Percentiles rank a stretch among this genome's conserved stretches.
Evolutionary conservation across 2,888 invertebrate genomes (phyloP).

Genomic region (Eristalis pertinax): DNA sequence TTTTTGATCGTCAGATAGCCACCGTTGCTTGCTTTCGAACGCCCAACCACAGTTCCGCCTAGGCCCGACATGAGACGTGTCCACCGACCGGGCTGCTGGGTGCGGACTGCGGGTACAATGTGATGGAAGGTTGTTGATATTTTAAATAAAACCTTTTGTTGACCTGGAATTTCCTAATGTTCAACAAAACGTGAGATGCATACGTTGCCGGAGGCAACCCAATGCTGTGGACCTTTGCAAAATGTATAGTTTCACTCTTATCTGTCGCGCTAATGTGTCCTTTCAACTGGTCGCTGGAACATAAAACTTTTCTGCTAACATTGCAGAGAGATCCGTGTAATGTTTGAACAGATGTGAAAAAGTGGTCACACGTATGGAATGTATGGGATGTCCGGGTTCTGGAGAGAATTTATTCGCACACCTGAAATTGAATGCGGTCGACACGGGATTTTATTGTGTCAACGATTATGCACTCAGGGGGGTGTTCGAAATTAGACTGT

Average conservation of each 20-base stretch:
- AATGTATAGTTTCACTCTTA: slow-evolving; percentile 38
- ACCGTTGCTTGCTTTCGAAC: slow-evolving; percentile 29
- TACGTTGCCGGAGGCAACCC: slow-evolving; percentile 5
- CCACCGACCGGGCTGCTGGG: neutral
- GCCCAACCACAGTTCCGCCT: slow-evolving; percentile 50
- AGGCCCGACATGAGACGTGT: slow-evolving; percentile 1
- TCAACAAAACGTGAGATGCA: slow-evolving; percentile 58
- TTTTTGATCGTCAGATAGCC: slow-evolving; percentile 27
- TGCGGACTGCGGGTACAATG: neutral
- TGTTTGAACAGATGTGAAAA: slow-evolving; percentile 66
- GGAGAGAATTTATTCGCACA: neutral
- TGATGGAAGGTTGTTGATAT: slow-evolving; percentile 32
- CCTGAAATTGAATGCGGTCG: neutral
- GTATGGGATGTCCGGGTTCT: neutral
- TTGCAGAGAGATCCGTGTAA: slow-evolving; percentile 8
- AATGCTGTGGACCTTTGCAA: slow-evolving; percentile 32
- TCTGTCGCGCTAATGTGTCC: slow-evolving; percentile 26
- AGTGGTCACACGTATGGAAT: slow-evolving; percentile 18
- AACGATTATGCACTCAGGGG: neutral
- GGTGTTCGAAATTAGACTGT: neutral
- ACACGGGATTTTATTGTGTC: neutral
- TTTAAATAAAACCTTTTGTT: slow-evolving; percentile 58
- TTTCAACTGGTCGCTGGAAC: slow-evolving; percentile 24
- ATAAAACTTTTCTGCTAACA: slow-evolving; percentile 22
- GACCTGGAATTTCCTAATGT: slow-evolving; percentile 54